Conservation (phyloP, 2,797 vertebrate species). For the Cygnus olor region DNA sequence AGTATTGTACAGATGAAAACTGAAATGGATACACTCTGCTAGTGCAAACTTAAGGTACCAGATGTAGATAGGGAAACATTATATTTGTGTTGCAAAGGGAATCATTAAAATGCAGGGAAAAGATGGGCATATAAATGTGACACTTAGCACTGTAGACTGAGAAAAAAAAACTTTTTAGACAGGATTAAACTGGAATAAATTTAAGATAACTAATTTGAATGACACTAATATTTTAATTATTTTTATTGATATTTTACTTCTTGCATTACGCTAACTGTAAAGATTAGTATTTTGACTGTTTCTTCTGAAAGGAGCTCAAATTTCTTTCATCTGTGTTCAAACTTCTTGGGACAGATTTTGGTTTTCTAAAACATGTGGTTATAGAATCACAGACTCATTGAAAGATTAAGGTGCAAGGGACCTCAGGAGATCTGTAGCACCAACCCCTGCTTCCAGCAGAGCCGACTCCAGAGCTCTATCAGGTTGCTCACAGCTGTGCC, state of each 20-base stretch:
- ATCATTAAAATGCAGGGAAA: background rate
- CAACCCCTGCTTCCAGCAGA: background rate
- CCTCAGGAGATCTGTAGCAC: background rate
- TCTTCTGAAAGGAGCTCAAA: background rate
- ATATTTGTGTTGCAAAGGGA: background rate
- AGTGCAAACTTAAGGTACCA: background rate
- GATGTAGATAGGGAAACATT: background rate
- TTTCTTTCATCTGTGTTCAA: background rate
- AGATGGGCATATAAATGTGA: background rate
- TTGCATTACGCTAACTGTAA: background rate
- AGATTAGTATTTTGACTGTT: background rate
- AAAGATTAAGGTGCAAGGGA: background rate
- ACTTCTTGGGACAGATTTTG: background rate
- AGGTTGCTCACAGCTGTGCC: background rate
- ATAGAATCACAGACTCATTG: background rate
- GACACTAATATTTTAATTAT: background rate
- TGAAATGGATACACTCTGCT: background rate
- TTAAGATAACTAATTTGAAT: background rate
- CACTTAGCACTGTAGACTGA: background rate
- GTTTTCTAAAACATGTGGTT: background rate
- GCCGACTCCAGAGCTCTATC: background rate
- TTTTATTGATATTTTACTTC: background rate
- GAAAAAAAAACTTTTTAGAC: background rate
- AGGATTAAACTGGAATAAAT: background rate
- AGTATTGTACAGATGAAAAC: background rate